Evolutionary conservation across 2,113 vertebrate species (phyloP).

Genomic region (Lamprotornis superbus): DNA sequence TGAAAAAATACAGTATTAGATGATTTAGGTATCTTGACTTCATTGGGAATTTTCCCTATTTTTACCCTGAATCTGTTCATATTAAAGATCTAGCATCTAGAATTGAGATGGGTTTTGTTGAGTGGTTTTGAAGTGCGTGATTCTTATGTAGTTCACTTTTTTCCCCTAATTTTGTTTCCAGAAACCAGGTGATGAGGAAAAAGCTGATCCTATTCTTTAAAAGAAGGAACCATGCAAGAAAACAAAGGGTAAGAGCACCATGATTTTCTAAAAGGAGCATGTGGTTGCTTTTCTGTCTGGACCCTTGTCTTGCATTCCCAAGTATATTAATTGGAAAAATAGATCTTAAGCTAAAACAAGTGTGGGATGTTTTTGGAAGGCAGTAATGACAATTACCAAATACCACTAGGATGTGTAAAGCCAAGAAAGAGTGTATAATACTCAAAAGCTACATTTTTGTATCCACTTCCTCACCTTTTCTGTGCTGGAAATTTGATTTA

Average conservation of each 20-base stretch:
- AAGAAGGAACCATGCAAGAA: conserved; percentile 98
- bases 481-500: background rate
- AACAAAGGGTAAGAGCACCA: conserved; percentile 89
- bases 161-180: conserved; percentile 72
- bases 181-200: conserved; percentile 99
- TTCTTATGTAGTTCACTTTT: background rate
- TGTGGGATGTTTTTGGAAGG: background rate
- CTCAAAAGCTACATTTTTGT: background rate
- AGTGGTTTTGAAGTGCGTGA: background rate
- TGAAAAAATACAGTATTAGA: background rate
- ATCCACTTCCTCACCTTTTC: background rate
- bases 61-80: background rate
- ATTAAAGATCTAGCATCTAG: background rate
- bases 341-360: background rate
- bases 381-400: background rate
- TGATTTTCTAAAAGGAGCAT: background rate
- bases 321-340: background rate
- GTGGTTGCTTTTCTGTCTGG: background rate
- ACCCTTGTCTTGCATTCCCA: background rate
- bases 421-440: background rate
- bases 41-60: background rate
- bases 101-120: background rate
- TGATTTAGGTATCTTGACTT: background rate
- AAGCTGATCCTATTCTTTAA: conserved; percentile 99
- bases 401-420: background rate